phyloP scores from a whole-genome alignment of 2,888 invertebrate genomes.

The Caenorhabditis auriculariae region DNA sequence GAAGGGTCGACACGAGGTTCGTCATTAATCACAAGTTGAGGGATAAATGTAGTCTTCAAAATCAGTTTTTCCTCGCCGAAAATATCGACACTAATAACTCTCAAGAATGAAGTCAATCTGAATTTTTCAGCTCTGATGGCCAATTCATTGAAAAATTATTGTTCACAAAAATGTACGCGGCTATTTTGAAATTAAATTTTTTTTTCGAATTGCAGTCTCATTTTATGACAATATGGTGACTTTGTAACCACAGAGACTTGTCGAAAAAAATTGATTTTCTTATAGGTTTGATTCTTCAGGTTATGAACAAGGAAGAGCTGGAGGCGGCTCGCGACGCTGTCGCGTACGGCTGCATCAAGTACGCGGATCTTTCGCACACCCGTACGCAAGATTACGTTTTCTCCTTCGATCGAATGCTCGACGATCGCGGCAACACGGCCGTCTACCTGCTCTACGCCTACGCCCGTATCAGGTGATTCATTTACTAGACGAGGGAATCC shows the following conservation, averaged over 20 bases:
- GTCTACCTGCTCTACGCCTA: slow-evolving; percentile 92
- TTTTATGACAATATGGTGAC: neutral
- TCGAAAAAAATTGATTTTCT: no score
- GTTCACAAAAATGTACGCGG: no score
- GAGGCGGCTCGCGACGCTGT: slow-evolving; percentile 72
- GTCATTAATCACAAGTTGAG: slow-evolving; percentile 10
- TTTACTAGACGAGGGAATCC: no score
- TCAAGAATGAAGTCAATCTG: no score
- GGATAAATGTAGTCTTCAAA: neutral
- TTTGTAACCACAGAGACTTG: neutral
- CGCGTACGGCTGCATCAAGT: slow-evolving; percentile 97
- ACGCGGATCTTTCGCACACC: slow-evolving; percentile 92
- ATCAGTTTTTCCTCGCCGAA: neutral
- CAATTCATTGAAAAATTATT: no score
- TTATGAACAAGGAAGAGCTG: slow-evolving; percentile 50
- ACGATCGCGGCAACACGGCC: slow-evolving; percentile 97
- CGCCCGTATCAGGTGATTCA: slow-evolving; percentile 82
- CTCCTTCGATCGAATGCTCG: slow-evolving; percentile 98
- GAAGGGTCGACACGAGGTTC: slow-evolving; percentile 66
- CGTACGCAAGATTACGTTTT: slow-evolving; percentile 89
- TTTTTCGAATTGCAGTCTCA: no score
- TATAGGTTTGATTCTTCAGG: slow-evolving; percentile 37
- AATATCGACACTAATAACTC: no score
- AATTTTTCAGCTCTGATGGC: no score
- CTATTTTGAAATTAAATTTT: no score